Evolutionary conservation across 2,888 invertebrate genomes (phyloP), one percentile per base, ranked within the genome.

Genomic region (Xanthia togata): DNA sequence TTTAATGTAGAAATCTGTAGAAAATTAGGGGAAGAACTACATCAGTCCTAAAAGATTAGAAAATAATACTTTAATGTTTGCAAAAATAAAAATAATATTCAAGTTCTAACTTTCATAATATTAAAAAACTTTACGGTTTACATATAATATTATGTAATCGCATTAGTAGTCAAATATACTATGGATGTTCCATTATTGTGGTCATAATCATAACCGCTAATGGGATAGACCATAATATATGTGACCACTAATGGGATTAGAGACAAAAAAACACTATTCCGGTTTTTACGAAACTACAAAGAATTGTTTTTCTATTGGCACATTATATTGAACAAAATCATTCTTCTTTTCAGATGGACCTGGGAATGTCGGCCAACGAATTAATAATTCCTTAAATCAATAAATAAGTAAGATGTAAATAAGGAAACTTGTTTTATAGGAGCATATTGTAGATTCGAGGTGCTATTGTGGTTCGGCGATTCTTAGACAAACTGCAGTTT

Each of bases 281-380:
- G 4, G 1, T 53, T 17, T 31, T 41, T 53, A 11, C n/a, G 17
- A 44, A 57, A 73, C 31, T 31, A 31, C 9, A 26, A 53, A 53
- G 11, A 35, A 57, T 73, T 38, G 3, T 14, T 47, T 59, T 47
- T 35, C 11, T 38, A 38, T 64, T 55, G 1, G 0, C 31, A 41
- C 17, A 38, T 47, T 26, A 50, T 35, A 59, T 73, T 78, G 26
- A 53, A 67, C 12, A 20, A 31, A 50, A 62, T 12, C 26, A 41
- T 80, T 82, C 77, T 81, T 82, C 75, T 67, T 92, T 91, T 78
- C 93, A 93, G 93, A 91, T 92, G 38, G 87, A 88, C 64, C 80
- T 92, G 84, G 91, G 87, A 64, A 89, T 91, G 41, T 87, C 84
- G 75, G 68, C 87, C 69, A 88, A 79, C 69, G 92, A 92, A 88